These are phyloP conservation scores for Corythucha ciliata DNA, from an alignment of 2,888 invertebrate genomes.

Conservation along the genomic window DNA sequence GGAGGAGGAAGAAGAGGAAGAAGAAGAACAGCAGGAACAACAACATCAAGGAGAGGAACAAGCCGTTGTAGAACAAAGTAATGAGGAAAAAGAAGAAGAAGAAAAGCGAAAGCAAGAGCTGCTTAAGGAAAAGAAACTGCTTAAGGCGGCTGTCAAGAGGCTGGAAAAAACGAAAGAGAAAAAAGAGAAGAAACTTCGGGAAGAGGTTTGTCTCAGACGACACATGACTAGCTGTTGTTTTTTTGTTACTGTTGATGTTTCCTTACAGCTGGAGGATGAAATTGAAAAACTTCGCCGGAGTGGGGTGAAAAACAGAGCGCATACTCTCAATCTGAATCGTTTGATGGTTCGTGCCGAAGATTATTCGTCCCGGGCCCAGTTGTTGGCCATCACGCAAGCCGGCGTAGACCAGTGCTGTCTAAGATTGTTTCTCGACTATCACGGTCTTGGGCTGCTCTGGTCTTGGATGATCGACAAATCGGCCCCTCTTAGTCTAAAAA, in stretches of 20 bases:
- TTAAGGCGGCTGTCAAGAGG: too few species aligned
- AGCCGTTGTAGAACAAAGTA: conserved; percentile 41
- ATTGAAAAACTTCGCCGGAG: conserved; percentile 66
- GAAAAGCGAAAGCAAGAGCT: conserved; percentile 39
- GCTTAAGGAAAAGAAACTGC: too few species aligned
- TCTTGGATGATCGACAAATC: conserved; percentile 63
- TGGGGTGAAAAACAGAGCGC: conserved; percentile 79
- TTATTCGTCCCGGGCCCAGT: conserved; percentile 57
- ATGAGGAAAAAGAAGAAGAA: conserved; percentile 43
- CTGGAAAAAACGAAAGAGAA: conserved; percentile 38
- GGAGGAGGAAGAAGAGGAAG: conserved; percentile 38
- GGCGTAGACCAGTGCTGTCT: conserved; percentile 69
- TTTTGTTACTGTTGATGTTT: neutral
- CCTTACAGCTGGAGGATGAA: conserved; percentile 70
- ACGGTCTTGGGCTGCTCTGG: conserved; percentile 80
- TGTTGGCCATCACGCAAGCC: conserved; percentile 67
- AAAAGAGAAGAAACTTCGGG: conserved; percentile 44
- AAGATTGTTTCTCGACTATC: conserved; percentile 83
- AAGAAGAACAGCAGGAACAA: conserved; percentile 37
- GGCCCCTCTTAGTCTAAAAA: conserved; percentile 29
- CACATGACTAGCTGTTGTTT: conserved; percentile 40
- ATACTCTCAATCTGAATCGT: conserved; percentile 80
- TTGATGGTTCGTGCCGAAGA: conserved; percentile 88
- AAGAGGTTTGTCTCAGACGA: conserved; percentile 53
- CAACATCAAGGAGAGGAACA: conserved; percentile 41